Evolutionary conservation across 2,113 vertebrate species (phyloP).

Genomic region (Bothrops jararaca): DNA sequence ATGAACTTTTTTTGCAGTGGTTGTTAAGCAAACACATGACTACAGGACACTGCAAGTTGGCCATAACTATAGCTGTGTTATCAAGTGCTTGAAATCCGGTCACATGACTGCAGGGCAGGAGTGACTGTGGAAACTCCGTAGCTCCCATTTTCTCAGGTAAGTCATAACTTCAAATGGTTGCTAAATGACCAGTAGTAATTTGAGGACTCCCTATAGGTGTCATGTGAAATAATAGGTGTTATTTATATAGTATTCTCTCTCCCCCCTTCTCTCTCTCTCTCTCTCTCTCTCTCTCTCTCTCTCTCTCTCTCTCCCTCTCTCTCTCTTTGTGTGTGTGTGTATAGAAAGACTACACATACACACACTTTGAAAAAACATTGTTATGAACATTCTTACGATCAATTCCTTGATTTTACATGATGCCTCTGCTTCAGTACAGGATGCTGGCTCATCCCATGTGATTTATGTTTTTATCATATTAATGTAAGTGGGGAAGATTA

Average conservation of each 20-base stretch:
- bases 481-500: slow-evolving; percentile 29
- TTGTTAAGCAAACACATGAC: not conserved
- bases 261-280: no score
- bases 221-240: not conserved
- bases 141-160: not conserved
- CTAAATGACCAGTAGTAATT: not conserved
- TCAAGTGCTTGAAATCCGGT: not conserved
- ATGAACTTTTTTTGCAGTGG: not conserved
- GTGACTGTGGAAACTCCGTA: not conserved
- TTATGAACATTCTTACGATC: slow-evolving; percentile 5
- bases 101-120: not conserved
- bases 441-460: slow-evolving; percentile 60
- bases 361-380: slow-evolving; percentile 26
- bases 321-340: no score
- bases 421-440: slow-evolving; percentile 48
- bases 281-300: no score
- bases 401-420: slow-evolving; percentile 39
- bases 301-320: no score
- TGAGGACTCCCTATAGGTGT: not conserved
- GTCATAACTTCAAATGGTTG: not conserved
- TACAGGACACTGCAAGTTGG: not conserved
- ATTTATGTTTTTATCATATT: slow-evolving; percentile 60
- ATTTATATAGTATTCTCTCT: not conserved
- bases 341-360: not conserved
- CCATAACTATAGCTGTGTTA: not conserved